Evolutionary conservation across 2,113 vertebrate species (phyloP).

Genomic region (Piprites chloris): DNA sequence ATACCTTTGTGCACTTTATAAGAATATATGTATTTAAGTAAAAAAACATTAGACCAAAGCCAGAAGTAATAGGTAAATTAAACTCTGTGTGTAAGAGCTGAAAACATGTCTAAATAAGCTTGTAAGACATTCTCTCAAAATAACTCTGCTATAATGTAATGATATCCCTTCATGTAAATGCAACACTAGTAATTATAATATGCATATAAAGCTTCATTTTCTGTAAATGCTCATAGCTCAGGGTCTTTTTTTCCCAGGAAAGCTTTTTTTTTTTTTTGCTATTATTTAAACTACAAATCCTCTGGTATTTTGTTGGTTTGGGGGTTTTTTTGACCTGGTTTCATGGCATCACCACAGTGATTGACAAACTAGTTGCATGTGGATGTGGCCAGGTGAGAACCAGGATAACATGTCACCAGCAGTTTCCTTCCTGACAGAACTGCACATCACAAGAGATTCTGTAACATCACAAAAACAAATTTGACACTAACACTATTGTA

Average conservation of each 20-base stretch:
- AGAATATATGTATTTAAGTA: background rate
- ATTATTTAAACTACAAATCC: background rate
- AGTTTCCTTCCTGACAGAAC: background rate
- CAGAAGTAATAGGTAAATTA: background rate
- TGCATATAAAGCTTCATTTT: background rate
- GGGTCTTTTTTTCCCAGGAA: background rate
- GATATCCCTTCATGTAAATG: background rate
- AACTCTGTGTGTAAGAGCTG: background rate
- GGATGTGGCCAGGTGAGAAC: background rate
- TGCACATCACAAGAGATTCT: background rate
- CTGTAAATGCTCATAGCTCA: background rate
- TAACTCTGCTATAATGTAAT: background rate
- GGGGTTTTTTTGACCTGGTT: background rate
- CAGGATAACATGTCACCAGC: background rate
- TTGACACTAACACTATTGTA: background rate
- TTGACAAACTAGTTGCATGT: background rate
- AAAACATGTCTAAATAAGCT: background rate
- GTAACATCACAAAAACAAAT: background rate
- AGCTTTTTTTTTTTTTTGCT: background rate
- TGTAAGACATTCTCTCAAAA: background rate
- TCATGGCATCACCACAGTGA: background rate
- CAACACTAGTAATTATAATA: background rate
- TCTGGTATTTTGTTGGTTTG: background rate
- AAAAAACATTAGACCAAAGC: background rate
- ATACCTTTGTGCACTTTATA: background rate